phyloP scores from a whole-genome alignment of 2,888 invertebrate species.

The Hecatera dysodea region DNA sequence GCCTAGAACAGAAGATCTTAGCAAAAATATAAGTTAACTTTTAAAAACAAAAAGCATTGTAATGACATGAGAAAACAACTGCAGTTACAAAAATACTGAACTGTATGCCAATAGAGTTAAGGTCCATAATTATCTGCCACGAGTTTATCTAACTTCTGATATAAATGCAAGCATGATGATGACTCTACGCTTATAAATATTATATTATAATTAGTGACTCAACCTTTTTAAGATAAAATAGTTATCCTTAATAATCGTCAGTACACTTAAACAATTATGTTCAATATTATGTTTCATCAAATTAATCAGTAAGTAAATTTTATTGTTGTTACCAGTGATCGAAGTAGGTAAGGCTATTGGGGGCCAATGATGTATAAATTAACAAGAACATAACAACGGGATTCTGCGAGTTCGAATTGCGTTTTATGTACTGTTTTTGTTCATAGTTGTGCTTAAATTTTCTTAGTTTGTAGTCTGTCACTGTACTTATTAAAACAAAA shows the following conservation, averaged over 20 bases:
- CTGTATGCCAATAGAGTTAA: background rate
- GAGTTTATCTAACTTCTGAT: background rate
- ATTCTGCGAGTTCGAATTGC: too few species aligned
- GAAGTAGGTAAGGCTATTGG: too few species aligned
- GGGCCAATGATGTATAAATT: too few species aligned
- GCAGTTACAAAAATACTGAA: background rate
- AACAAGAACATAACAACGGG: too few species aligned
- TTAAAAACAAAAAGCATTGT: background rate
- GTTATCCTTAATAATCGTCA: constrained; percentile 4
- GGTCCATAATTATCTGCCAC: background rate
- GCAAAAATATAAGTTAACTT: background rate
- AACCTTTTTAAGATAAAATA: constrained; percentile 18
- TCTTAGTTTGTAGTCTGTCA: too few species aligned
- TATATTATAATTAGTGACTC: constrained; percentile 15
- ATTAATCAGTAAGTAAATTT: background rate
- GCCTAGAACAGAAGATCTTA: too few species aligned
- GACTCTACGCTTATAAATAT: constrained; percentile 6
- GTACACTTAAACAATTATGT: background rate
- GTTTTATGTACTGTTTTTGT: too few species aligned
- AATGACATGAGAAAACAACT: background rate
- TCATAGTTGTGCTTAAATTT: too few species aligned
- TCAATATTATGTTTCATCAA: background rate
- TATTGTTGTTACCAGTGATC: background rate
- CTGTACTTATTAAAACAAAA: too few species aligned
- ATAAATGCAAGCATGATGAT: constrained; percentile 15